Evolutionary conservation across 1,140 invertebrate genomes (phyloP).

Genomic region (Archivesica marissinica): DNA sequence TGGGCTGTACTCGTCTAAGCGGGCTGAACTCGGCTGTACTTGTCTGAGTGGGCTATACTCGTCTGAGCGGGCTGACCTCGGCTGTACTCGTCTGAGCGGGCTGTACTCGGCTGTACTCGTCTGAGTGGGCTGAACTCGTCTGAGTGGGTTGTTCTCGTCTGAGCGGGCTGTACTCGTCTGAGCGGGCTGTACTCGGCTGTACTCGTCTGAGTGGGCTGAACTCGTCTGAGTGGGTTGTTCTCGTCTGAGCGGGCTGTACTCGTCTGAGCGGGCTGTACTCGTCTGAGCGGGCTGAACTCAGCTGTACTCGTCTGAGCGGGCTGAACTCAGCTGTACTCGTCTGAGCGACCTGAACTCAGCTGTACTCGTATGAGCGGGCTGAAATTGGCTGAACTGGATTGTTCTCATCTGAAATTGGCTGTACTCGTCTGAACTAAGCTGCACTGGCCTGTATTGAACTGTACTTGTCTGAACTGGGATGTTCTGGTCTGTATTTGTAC

Average conservation of each 20-base stretch:
- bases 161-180: too few relatives aligned
- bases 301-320: too few relatives aligned
- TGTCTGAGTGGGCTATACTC: background rate
- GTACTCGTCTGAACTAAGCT: background rate
- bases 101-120: background rate
- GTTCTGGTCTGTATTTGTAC: background rate
- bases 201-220: background rate
- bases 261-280: background rate
- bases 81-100: background rate
- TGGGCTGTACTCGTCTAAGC: background rate
- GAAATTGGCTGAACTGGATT: background rate
- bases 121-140: background rate
- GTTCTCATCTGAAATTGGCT: background rate
- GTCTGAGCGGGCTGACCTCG: background rate
- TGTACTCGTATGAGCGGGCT: background rate
- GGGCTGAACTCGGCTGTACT: background rate
- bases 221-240: background rate
- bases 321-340: background rate
- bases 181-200: too few relatives aligned
- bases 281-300: background rate
- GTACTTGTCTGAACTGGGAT: background rate
- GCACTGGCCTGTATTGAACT: background rate
- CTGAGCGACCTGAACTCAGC: background rate
- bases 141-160: too few relatives aligned
- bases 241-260: background rate